phyloP scores from a whole-genome alignment of 2,888 invertebrate species.

The Drosophila anomelani region DNA sequence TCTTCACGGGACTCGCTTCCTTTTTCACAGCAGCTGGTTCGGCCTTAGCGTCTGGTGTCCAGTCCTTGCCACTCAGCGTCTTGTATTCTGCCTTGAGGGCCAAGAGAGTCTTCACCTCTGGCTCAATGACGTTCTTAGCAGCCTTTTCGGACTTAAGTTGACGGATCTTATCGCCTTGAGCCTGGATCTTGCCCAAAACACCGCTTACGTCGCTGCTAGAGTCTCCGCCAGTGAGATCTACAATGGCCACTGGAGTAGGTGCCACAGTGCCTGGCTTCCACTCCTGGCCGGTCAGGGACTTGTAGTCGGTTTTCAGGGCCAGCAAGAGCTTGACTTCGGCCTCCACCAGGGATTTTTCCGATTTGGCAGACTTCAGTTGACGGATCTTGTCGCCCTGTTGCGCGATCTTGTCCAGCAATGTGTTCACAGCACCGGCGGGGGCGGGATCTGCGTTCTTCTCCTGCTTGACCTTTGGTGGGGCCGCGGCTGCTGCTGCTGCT shows the following conservation, averaged over 20 bases:
- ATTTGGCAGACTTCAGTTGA: conserved; percentile 89
- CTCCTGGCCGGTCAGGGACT: conserved; percentile 87
- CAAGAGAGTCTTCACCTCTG: conserved; percentile 85
- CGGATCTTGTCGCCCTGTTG: conserved; percentile 90
- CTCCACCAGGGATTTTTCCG: conserved; percentile 87
- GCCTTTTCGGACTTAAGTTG: conserved; percentile 86
- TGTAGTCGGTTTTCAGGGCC: conserved; percentile 91
- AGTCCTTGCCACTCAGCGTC: conserved; percentile 85
- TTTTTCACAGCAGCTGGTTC: conserved; percentile 31
- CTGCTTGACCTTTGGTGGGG: conserved; percentile 56
- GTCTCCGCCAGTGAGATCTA: conserved; percentile 71
- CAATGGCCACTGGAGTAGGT: conserved; percentile 43
- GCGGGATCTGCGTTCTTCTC: conserved; percentile 77
- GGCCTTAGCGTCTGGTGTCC: conserved; percentile 82
- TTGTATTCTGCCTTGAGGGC: conserved; percentile 88
- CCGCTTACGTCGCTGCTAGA: conserved; percentile 50
- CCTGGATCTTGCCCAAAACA: conserved; percentile 85
- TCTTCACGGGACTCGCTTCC: conserved; percentile 46
- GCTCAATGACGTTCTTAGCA: conserved; percentile 86
- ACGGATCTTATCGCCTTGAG: conserved; percentile 87
- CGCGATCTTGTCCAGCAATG: conserved; percentile 83
- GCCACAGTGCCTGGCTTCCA: conserved; percentile 85
- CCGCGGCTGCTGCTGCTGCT: conserved; percentile 3
- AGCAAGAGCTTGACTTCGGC: conserved; percentile 88
- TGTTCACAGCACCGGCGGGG: conserved; percentile 55